phyloP scores from a whole-genome alignment of 2,888 invertebrate species.

The Pimpla rufipes region DNA sequence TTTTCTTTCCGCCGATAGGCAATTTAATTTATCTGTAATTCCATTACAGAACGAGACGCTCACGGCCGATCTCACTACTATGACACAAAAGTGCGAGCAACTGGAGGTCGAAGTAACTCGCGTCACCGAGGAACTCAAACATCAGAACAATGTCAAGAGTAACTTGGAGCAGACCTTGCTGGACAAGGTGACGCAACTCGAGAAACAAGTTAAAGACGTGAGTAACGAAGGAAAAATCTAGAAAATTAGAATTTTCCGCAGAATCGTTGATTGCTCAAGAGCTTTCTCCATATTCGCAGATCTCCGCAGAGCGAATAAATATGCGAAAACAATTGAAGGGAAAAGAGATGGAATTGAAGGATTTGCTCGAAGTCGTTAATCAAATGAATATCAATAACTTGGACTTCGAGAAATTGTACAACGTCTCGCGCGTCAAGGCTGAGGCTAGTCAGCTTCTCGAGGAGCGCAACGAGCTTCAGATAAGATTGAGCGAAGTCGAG shows the following conservation, averaged over 20 bases:
- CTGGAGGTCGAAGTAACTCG: conserved; percentile 82
- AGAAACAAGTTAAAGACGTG: conserved; percentile 87
- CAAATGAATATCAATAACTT: conserved; percentile 79
- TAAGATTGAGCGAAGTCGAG: conserved; percentile 82
- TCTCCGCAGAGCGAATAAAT: conserved; percentile 75
- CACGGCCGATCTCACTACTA: conserved; percentile 84
- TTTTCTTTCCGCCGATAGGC: not conserved
- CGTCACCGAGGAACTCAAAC: conserved; percentile 77
- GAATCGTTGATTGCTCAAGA: conserved; percentile 10
- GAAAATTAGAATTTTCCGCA: not conserved
- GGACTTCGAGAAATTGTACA: conserved; percentile 86
- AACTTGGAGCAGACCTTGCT: conserved; percentile 86
- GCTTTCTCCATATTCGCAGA: conserved; percentile 70
- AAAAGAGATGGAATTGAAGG: conserved; percentile 81
- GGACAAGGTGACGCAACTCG: conserved; percentile 86
- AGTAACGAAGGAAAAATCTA: conserved; percentile 75
- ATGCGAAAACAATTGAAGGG: conserved; percentile 78
- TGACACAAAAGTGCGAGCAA: conserved; percentile 83
- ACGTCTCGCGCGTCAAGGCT: conserved; percentile 87
- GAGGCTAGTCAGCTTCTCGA: conserved; percentile 87
- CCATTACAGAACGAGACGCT: conserved; percentile 83
- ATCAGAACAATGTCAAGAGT: conserved; percentile 86
- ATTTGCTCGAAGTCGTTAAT: conserved; percentile 79
- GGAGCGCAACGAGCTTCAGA: conserved; percentile 86
- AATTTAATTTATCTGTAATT: conserved; percentile 40